These are phyloP conservation scores for Drosophila rubida DNA, from an alignment of 2,888 invertebrate genomes.

Conservation along the genomic window DNA sequence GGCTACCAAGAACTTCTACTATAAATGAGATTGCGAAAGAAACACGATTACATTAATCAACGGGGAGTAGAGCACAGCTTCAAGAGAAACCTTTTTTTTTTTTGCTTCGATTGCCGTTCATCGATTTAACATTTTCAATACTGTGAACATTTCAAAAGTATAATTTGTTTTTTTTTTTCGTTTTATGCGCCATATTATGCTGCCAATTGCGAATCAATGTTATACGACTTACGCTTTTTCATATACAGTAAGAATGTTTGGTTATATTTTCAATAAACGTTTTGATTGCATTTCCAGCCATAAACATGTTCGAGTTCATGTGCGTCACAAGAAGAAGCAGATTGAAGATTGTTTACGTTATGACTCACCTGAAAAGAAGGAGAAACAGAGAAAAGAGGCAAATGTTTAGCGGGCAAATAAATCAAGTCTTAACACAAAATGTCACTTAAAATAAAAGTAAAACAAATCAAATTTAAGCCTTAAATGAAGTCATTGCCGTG, in stretches of 20 bases:
- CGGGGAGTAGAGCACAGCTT: slow-evolving; percentile 1
- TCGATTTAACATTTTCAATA: slow-evolving; percentile 1
- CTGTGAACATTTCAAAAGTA: slow-evolving; percentile 1
- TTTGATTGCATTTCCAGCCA: slow-evolving; percentile 22
- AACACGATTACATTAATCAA: slow-evolving; percentile 19
- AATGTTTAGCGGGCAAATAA: slow-evolving; percentile 40
- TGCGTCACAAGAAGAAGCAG: not conserved
- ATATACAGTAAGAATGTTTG: not conserved
- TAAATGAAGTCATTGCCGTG: slow-evolving; percentile 45
- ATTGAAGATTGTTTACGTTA: slow-evolving; percentile 9
- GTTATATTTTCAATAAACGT: slow-evolving; percentile 36
- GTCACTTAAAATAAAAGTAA: slow-evolving; percentile 27
- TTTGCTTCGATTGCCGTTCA: slow-evolving; percentile 1
- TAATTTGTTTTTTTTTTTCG: slow-evolving; percentile 20
- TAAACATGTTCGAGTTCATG: slow-evolving; percentile 4
- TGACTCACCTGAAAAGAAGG: slow-evolving; percentile 69
- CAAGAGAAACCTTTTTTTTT: not conserved
- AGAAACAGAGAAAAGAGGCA: slow-evolving; percentile 22
- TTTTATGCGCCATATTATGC: slow-evolving; percentile 9
- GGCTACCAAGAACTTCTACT: not conserved
- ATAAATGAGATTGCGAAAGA: slow-evolving; percentile 10
- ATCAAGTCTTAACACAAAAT: slow-evolving; percentile 40
- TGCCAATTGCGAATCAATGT: slow-evolving; percentile 11
- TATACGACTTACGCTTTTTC: slow-evolving; percentile 36
- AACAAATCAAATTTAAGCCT: slow-evolving; percentile 32